These are phyloP conservation scores for Monochamus saltuarius DNA, from an alignment of 1,140 invertebrate species.

Conservation along the genomic window DNA sequence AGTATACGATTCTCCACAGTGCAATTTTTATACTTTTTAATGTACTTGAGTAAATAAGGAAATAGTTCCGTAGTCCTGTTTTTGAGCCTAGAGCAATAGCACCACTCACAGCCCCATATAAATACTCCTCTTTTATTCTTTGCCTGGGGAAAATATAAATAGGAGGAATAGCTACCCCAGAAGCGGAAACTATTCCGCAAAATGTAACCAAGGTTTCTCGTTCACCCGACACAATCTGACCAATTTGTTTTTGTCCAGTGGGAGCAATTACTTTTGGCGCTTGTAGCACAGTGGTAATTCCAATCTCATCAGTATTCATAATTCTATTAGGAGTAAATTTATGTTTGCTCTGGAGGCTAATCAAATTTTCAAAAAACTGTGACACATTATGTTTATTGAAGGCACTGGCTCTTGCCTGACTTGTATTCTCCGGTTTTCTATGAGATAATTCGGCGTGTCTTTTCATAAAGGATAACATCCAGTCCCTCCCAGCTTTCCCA, in stretches of 20 bases:
- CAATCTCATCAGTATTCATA: conserved; percentile 53
- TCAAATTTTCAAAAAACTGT: conserved; percentile 17
- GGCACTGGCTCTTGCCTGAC: background rate
- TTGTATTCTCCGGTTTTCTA: background rate
- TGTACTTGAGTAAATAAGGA: conserved; percentile 24
- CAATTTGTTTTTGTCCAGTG: conserved; percentile 49
- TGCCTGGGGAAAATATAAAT: conserved; percentile 47
- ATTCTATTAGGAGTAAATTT: conserved; percentile 46
- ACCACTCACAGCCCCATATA: conserved; percentile 41
- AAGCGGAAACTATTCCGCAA: conserved; percentile 44
- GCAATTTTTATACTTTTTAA: conserved; percentile 19
- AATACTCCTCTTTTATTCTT: conserved; percentile 40
- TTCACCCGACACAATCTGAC: conserved; percentile 50
- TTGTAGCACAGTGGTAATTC: conserved; percentile 53
- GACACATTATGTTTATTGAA: background rate
- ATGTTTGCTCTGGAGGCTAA: conserved; percentile 24
- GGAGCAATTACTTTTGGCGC: conserved; percentile 49
- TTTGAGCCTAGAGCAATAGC: conserved; percentile 24
- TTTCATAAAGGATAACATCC: background rate
- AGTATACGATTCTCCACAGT: conserved; percentile 22
- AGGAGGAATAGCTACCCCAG: conserved; percentile 44
- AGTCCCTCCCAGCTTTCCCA: background rate
- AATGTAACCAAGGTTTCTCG: conserved; percentile 46
- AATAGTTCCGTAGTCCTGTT: conserved; percentile 17
- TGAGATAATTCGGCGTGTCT: background rate